phyloP scores from a whole-genome alignment of 2,888 invertebrate genomes.

The Fragum fragum region DNA sequence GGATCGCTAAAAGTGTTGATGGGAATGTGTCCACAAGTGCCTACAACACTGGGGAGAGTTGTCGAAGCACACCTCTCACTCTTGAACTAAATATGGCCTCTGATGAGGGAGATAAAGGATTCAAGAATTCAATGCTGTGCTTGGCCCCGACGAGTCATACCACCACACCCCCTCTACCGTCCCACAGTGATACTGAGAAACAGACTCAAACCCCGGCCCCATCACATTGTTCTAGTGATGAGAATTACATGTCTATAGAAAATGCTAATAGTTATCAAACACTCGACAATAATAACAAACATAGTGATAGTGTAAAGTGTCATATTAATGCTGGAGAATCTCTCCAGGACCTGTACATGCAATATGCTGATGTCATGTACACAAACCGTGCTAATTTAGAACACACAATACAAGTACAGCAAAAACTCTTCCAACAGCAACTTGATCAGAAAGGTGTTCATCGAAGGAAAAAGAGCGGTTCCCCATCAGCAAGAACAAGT shows the following conservation, averaged over 20 bases:
- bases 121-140: slow-evolving; percentile 84
- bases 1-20: slow-evolving; percentile 51
- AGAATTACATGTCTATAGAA: slow-evolving; percentile 67
- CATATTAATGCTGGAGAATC: slow-evolving; percentile 77
- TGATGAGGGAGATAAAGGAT: slow-evolving; percentile 80
- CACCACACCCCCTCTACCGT: slow-evolving; percentile 68
- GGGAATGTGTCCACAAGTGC: slow-evolving; percentile 89
- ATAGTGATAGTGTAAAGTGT: slow-evolving; percentile 68
- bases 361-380: slow-evolving; percentile 90
- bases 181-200: slow-evolving; percentile 84
- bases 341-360: slow-evolving; percentile 84
- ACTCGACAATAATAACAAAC: slow-evolving; percentile 48
- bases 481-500: slow-evolving; percentile 46
- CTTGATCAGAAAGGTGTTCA: slow-evolving; percentile 77
- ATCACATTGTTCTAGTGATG: slow-evolving; percentile 78
- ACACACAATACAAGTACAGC: slow-evolving; percentile 91
- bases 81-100: slow-evolving; percentile 83
- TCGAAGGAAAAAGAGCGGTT: slow-evolving; percentile 44
- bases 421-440: slow-evolving; percentile 88
- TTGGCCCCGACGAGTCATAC: slow-evolving; percentile 71
- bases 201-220: slow-evolving; percentile 83
- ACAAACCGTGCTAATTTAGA: slow-evolving; percentile 91
- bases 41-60: slow-evolving; percentile 92
- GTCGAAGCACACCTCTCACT: slow-evolving; percentile 89
- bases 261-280: slow-evolving; percentile 41